These are phyloP conservation scores for Melieria picta DNA, from an alignment of 2,888 invertebrate species.

Conservation along the genomic window DNA sequence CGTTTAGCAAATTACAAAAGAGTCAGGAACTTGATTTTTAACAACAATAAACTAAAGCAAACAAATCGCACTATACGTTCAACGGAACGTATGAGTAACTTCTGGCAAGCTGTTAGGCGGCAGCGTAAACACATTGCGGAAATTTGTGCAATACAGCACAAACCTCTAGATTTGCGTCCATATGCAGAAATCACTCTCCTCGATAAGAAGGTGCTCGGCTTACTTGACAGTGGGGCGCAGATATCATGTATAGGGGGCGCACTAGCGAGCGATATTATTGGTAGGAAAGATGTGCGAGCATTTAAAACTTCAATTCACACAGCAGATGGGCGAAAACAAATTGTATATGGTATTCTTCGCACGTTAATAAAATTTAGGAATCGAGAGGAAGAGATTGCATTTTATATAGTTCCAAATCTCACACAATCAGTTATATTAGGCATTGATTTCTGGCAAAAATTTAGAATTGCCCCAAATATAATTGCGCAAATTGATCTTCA, in stretches of 20 bases:
- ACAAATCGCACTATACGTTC: not conserved
- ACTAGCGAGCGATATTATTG: constrained; percentile 1
- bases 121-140: constrained; percentile 8
- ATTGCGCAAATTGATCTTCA: constrained; percentile 1
- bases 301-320: constrained; percentile 15
- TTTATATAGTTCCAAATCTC: constrained; percentile 28
- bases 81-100: constrained; percentile 5
- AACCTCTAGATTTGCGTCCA: constrained; percentile 28
- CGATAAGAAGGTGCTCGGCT: constrained; percentile 17
- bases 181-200: constrained; percentile 32
- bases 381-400: not conserved
- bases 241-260: constrained; percentile 25
- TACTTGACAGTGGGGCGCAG: constrained; percentile 35
- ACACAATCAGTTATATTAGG: constrained; percentile 17
- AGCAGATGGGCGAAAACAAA: constrained; percentile 15
- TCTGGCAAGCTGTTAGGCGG: constrained; percentile 22
- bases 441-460: constrained; percentile 26
- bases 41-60: not conserved
- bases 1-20: constrained; percentile 20
- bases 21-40: constrained; percentile 25
- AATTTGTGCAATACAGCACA: constrained; percentile 8
- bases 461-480: constrained; percentile 11
- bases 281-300: not conserved
- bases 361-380: constrained; percentile 9
- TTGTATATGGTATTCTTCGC: constrained; percentile 11